Percentiles rank a stretch among this genome's conserved stretches.
These are phyloP conservation scores for Gasterosteus nipponicus DNA, from an alignment of 2,113 vertebrate species.

Conservation along the genomic window DNA sequence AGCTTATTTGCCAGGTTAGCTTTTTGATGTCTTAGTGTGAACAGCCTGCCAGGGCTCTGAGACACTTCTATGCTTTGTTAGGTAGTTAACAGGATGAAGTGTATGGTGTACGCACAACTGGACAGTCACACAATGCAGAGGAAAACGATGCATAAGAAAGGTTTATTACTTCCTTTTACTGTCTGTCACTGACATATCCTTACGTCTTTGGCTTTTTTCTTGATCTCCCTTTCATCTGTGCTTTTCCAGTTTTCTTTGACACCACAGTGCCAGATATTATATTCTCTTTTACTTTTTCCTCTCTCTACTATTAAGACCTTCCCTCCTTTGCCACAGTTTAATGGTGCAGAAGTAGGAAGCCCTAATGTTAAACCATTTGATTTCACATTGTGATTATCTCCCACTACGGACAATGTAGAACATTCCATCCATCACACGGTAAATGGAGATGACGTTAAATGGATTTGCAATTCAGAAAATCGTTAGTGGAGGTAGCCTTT, in stretches of 20 bases:
- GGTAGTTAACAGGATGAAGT: slow-evolving; percentile 50
- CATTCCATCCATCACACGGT: slow-evolving; percentile 13
- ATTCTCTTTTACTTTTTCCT: not conserved
- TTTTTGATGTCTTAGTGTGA: slow-evolving; percentile 41
- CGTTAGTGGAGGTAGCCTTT: not conserved
- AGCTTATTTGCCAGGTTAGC: slow-evolving; percentile 28
- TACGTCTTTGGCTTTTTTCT: slow-evolving; percentile 21
- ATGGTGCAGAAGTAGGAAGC: not conserved
- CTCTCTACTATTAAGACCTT: not conserved
- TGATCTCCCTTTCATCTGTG: slow-evolving; percentile 19
- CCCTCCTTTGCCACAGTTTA: slow-evolving; percentile 23
- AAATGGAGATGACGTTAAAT: not conserved
- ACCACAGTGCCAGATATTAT: slow-evolving; percentile 9
- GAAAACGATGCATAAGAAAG: slow-evolving; percentile 24
- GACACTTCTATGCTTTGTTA: slow-evolving; percentile 51
- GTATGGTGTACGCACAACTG: slow-evolving; percentile 31
- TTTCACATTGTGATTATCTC: slow-evolving; percentile 6
- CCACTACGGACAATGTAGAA: not conserved
- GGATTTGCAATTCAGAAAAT: slow-evolving; percentile 17
- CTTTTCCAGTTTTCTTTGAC: slow-evolving; percentile 9
- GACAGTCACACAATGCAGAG: slow-evolving; percentile 29
- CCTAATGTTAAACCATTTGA: slow-evolving; percentile 37
- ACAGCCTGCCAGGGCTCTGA: slow-evolving; percentile 26
- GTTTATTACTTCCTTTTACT: slow-evolving; percentile 8
- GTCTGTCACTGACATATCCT: slow-evolving; percentile 30